Evolutionary conservation across 2,797 vertebrate genomes (phyloP), one percentile per base, ranked within the genome.

Genomic region (Aplochiton taeniatus): DNA sequence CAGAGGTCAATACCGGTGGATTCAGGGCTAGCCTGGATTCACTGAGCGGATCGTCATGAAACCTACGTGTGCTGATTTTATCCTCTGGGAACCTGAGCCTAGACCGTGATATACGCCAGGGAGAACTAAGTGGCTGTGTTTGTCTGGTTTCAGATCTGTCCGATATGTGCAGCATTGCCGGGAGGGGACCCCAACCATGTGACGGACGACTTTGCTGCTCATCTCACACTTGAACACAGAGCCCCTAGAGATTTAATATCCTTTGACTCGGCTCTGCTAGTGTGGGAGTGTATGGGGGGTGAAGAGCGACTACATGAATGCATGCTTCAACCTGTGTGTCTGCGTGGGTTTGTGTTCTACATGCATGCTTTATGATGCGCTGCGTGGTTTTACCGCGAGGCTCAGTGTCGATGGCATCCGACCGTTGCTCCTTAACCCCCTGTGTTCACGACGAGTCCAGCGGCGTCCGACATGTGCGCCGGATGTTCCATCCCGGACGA

Each of bases 211-310:
- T 98, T 98, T 76, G 96, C 98, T 89, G 96, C 96, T 93, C 98
- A 99, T 90, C 96, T 99, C 88, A 98, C 96, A 92, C 96, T 99
- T 83, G 98, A 99, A 94, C 97, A 98, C 92, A 96, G 98, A 95
- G 95, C 98, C 83, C 96, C 96, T 89, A 95, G 98, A 94, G 98
- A 99, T 94, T 93, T 98, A 95, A 99, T 98, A 99, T 99, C 98
- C 97, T 99, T 98, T 87, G 53, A 62, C 57, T 53, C 58, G 3
- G 49, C 3, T 50, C 13, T 54, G 44, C 50, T 43, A 31, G 11
- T 66, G 9, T 44, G 12, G 8, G 19, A 42, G 52, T 31, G 50
- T 58, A 46, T 47, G 46, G 43, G n/a, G n/a, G 47, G 0, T n/a
- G 55, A 9, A 16, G 52, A 3, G 46, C 8, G 1, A 14, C 1